phyloP scores from a whole-genome alignment of 2,888 invertebrate genomes.

The Acrocyrtus sp. region DNA sequence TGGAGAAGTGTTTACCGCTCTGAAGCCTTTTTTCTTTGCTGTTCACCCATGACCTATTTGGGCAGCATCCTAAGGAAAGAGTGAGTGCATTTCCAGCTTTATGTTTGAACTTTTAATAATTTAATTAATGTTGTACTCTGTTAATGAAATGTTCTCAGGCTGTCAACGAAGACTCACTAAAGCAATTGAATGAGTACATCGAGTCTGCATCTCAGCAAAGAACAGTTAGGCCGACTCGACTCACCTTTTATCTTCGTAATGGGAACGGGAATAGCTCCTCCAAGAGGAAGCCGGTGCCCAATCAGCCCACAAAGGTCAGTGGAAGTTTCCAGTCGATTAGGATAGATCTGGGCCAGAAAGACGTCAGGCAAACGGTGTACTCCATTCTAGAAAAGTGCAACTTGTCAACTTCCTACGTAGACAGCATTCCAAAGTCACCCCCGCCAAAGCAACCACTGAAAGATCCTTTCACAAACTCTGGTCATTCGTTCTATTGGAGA shows the following conservation, averaged over 20 bases:
- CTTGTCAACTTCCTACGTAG: constrained; percentile 87
- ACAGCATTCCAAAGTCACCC: constrained; percentile 68
- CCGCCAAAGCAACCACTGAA: constrained; percentile 6
- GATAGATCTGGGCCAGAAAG: constrained; percentile 76
- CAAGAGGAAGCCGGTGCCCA: too few relatives aligned
- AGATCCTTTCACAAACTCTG: background rate
- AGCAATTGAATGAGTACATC: constrained; percentile 85
- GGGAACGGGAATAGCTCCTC: constrained; percentile 64
- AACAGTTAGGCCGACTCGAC: constrained; percentile 71
- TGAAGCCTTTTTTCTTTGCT: constrained; percentile 93
- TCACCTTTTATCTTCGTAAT: constrained; percentile 82
- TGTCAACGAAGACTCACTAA: constrained; percentile 90
- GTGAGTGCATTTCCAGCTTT: constrained; percentile 69
- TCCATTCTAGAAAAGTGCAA: constrained; percentile 83
- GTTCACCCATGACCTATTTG: constrained; percentile 97
- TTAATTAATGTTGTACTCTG: constrained; percentile 66
- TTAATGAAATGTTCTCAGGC: too few relatives aligned
- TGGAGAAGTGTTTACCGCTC: constrained; percentile 87
- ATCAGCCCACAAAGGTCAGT: too few relatives aligned
- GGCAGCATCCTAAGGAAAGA: constrained; percentile 88
- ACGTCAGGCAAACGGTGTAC: constrained; percentile 78
- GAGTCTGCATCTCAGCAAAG: constrained; percentile 71
- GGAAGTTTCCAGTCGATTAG: constrained; percentile 73
- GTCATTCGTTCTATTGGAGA: constrained; percentile 3
- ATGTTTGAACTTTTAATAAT: background rate